Percentiles rank a stretch among this genome's conserved stretches.
Conservation (phyloP, 64 coral and sea anemone genomes). For the Catalaphyllia jardinei region DNA sequence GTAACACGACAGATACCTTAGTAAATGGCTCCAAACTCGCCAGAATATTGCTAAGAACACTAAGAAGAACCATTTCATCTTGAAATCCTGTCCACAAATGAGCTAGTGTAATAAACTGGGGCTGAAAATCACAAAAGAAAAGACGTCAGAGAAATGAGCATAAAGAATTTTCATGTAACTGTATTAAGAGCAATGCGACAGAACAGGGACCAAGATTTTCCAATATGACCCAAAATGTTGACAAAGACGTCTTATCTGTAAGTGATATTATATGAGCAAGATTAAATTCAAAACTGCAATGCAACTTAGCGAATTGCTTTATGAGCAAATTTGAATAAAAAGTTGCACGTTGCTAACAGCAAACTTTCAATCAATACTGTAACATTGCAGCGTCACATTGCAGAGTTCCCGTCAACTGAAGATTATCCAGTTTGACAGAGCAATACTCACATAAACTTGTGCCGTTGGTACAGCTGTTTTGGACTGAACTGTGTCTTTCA, state of each 20-base stretch:
- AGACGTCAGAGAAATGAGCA: background rate
- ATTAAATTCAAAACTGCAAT: background rate
- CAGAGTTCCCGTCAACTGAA: background rate
- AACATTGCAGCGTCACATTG: background rate
- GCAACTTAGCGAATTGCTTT: no score
- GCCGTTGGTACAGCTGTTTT: slow-evolving; percentile 97
- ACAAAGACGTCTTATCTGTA: background rate
- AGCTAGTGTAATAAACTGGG: slow-evolving; percentile 94
- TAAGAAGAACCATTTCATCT: slow-evolving; percentile 97
- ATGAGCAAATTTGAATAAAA: no score
- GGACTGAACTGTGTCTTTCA: slow-evolving; percentile 92
- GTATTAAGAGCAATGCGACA: no score
- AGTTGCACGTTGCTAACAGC: no score
- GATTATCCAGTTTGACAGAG: background rate
- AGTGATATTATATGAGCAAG: background rate
- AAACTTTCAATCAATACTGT: no score
- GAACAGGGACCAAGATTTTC: no score
- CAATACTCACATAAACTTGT: slow-evolving; percentile 90
- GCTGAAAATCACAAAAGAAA: slow-evolving; percentile 55
- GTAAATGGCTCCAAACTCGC: slow-evolving; percentile 93
- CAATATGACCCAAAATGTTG: no score
- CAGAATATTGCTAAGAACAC: slow-evolving; percentile 98
- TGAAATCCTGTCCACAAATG: slow-evolving; percentile 98
- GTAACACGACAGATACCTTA: slow-evolving; percentile 54
- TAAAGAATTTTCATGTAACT: background rate